Evolutionary conservation across 1,140 invertebrate genomes (phyloP), one percentile per base, ranked within the genome.

Genomic region (Colletes gigas): DNA sequence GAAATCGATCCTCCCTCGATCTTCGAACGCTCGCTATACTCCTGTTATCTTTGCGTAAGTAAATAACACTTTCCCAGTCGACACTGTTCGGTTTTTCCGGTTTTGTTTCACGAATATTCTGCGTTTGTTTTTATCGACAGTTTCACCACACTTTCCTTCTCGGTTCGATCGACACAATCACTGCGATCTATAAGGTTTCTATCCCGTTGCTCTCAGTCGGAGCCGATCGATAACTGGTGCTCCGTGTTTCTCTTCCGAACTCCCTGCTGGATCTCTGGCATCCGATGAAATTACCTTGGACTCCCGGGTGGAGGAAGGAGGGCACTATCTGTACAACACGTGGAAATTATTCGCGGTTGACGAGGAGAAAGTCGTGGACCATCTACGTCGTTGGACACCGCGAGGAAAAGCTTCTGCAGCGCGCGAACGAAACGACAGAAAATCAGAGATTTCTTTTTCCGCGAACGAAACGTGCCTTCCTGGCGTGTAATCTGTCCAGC

Each of bases 201-300:
- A 19, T 30, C 14, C 30, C 50, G 8, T 60, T 47, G 21, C 55
- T 60, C 44, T 19, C 74, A 17, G 30, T 10, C 54, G n/a, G 3
- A 30, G 62, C 41, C 17, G 75, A 77, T 77, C 67, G 47, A 78
- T 77, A 70, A 39, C 54, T 41, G 17, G 72, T 52, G 60, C 12
- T 2, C 15, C 75, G 65, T 19, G 41, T 71, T n/a, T 50, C 67
- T 71, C 69, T 78, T 21, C 21, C 67, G 55, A 47, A 70, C 50
- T 68, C 75, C 55, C 39, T 19, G 73, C 63, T 76, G 63, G 73
- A 67, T 41, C 55, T 59, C 75, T 9, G 66, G 55, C 66, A 52
- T 21, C 77, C 77, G 77, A 78, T 63, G 50, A 72, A 72, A 79
- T 78, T 65, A 65, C n/a, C 68, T 71, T 65, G 59, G 69, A 71